Base-by-base conservation (phyloP, 2,113 vertebrate genomes). In the Sander lucioperca region DNA sequence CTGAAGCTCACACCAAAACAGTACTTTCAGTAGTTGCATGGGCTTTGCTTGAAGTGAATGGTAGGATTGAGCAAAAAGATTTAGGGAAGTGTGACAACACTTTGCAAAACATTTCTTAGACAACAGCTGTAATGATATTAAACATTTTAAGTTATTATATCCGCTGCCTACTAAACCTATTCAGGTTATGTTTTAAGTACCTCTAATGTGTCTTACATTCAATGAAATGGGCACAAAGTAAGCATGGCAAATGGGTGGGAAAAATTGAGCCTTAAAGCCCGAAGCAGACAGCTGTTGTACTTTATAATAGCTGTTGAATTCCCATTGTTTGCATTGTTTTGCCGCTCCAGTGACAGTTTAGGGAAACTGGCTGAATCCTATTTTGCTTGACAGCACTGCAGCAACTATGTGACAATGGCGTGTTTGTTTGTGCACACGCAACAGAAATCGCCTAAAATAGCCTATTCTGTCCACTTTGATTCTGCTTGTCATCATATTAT, bases 251-350 rank as follows among this genome's bases (percentile, higher is more conserved):
- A 78, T 27, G 23, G 64, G 0, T 64, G 23, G 23, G 53, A 80
- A 86, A 86, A 74, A 43, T 59, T 19, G 56, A 33, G 54, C 58
- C 62, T 87, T 72, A 74, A 43, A 80, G 62, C 71, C 50, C 8
- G 0, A 84, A 82, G 74, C 51, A 87, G 81, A 85, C 83, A 84
- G 74, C 83, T 90, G 78, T 74, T 89, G 61, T 83, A 68, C 56
- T 84, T 77, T 65, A 57, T 77, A 87, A 87, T 69, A 73, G 80
- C 75, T 79, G 77, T 79, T 89, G 77, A 68, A 85, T 86, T 80
- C 58, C 79, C 47, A 76, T 90, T 89, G 88, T 92, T 85, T 72
- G 69, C 83, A 77, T 87, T 89, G 87, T 92, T 86, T 45, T 61
- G 82, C 77, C 70, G 66, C 64, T 48, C 54, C 25, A 5, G 59